Evolutionary conservation across 1,140 invertebrate genomes (phyloP).

Genomic region (Lasioglossum albipes): DNA sequence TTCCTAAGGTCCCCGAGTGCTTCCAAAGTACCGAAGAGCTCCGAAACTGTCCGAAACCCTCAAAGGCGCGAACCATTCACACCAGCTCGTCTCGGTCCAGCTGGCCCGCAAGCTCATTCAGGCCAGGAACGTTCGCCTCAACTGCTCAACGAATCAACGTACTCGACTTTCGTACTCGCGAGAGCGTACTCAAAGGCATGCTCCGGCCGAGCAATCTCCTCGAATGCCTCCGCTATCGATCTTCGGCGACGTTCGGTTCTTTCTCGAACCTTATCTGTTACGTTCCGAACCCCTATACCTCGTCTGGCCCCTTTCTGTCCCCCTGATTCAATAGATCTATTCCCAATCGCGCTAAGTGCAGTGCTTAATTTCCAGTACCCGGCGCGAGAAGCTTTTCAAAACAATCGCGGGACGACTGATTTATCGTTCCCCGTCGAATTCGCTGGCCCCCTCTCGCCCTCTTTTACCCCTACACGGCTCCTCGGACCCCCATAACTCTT

Average conservation of each 20-base stretch:
- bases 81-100: no score
- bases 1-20: no score
- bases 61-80: no score
- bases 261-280: slow-evolving; percentile 22
- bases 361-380: slow-evolving; percentile 32
- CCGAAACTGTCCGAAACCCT: no score
- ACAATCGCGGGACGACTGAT: slow-evolving; percentile 12
- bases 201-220: slow-evolving; percentile 31
- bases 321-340: slow-evolving; percentile 37
- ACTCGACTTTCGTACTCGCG: neutral
- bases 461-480: no score
- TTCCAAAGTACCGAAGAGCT: no score
- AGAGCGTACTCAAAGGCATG: neutral
- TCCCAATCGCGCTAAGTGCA: slow-evolving; percentile 50
- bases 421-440: slow-evolving; percentile 4
- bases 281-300: neutral
- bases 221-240: slow-evolving; percentile 59
- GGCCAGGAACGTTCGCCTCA: no score
- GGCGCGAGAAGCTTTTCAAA: neutral
- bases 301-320: no score
- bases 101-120: no score
- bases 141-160: neutral
- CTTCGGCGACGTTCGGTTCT: slow-evolving; percentile 50
- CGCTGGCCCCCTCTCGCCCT: neutral
- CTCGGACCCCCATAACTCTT: no score